These are phyloP conservation scores for Atta cephalotes DNA, from an alignment of 1,140 invertebrate species.

Conservation along the genomic window DNA sequence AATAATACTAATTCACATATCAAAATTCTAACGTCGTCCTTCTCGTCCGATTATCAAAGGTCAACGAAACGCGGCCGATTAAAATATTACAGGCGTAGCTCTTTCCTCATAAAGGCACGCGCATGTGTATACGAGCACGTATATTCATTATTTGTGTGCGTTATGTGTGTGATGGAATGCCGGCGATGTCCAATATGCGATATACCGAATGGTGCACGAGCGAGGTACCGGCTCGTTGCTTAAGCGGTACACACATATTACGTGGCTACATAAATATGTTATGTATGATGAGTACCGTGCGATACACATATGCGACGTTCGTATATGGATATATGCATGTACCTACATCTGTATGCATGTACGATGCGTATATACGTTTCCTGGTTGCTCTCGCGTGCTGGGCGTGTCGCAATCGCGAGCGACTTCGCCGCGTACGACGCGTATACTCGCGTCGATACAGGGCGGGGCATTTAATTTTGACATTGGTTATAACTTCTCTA, in stretches of 20 bases:
- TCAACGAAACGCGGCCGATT: constrained; percentile 11
- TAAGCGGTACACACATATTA: constrained; percentile 19
- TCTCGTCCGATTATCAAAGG: constrained; percentile 4
- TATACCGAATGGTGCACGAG: constrained; percentile 32
- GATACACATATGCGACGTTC: constrained; percentile 24
- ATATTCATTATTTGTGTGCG: neutral
- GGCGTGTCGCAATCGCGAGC: constrained; percentile 73
- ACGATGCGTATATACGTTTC: constrained; percentile 62
- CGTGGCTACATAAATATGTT: constrained; percentile 53
- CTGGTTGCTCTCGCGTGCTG: constrained; percentile 71
- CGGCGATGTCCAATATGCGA: constrained; percentile 63
- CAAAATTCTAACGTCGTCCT: constrained; percentile 3
- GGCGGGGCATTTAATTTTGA: constrained; percentile 54
- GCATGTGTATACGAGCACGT: neutral
- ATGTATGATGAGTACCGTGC: constrained; percentile 35
- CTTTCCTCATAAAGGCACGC: neutral
- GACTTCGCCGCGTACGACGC: constrained; percentile 19
- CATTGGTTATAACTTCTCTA: constrained; percentile 26
- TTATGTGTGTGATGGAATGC: constrained; percentile 63
- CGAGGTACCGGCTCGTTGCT: constrained; percentile 19
- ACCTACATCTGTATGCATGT: no score
- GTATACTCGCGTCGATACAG: constrained; percentile 3
- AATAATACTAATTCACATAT: neutral
- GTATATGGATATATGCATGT: no score
- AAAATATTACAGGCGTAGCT: constrained; percentile 22